A percentile compares a stretch with the other conserved stretches of the same genome.
Conservation (phyloP, 2,888 invertebrate species). For the Onthophagus sagittarius region DNA sequence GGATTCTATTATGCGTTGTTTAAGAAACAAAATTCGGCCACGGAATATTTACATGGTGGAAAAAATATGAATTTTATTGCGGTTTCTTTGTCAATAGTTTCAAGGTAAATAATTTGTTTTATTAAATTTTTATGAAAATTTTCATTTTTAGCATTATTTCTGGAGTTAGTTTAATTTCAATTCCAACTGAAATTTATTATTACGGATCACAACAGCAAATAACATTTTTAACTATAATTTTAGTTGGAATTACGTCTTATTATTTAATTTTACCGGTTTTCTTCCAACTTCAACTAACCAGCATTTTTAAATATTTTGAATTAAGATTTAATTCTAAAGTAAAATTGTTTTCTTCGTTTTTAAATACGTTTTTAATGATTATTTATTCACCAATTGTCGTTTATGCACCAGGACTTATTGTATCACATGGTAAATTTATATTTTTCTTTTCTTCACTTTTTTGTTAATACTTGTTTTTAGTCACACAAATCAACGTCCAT, state of each 20-base stretch:
- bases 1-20: slow-evolving; percentile 54
- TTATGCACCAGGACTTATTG: slow-evolving; percentile 64
- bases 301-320: slow-evolving; percentile 66
- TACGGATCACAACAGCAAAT: slow-evolving; percentile 64
- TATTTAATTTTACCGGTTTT: slow-evolving; percentile 58
- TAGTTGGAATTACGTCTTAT: slow-evolving; percentile 37
- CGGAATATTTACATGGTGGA: slow-evolving; percentile 63
- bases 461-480: slow-evolving; percentile 36
- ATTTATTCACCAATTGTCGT: slow-evolving; percentile 62
- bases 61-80: slow-evolving; percentile 65
- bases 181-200: slow-evolving; percentile 70
- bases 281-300: slow-evolving; percentile 64
- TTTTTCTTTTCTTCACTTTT: slow-evolving; percentile 44
- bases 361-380: slow-evolving; percentile 57
- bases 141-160: slow-evolving; percentile 60
- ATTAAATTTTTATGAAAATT: slow-evolving; percentile 17
- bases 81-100: slow-evolving; percentile 56
- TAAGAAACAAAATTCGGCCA: slow-evolving; percentile 55
- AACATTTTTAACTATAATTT: slow-evolving; percentile 46
- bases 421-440: slow-evolving; percentile 57
- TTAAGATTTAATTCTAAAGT: slow-evolving; percentile 59
- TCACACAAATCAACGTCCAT: slow-evolving; percentile 58
- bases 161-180: slow-evolving; percentile 69
- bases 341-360: slow-evolving; percentile 56
- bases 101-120: slow-evolving; percentile 30